A percentile compares a stretch with the other conserved stretches of the same genome.
phyloP scores from a whole-genome alignment of 2,797 vertebrate species.

The Acanthurus tractus region DNA sequence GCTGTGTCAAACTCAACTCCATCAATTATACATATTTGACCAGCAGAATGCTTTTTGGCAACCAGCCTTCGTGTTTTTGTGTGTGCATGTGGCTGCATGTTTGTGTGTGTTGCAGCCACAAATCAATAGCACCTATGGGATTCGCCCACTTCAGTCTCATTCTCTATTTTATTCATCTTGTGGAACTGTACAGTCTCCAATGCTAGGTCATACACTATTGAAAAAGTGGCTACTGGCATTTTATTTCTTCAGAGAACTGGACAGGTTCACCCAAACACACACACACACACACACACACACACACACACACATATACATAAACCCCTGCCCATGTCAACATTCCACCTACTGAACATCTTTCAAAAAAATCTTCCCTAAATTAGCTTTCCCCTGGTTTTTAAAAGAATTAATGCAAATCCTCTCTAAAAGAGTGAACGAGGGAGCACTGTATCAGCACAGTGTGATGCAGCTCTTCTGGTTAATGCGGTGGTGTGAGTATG shows the following conservation, averaged over 20 bases:
- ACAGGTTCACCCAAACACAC: background rate
- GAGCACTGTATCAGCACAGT: slow-evolving; percentile 1
- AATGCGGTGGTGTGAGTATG: slow-evolving; percentile 33
- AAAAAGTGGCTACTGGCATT: slow-evolving; percentile 17
- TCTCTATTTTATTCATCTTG: slow-evolving; percentile 50
- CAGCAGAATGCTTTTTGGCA: slow-evolving; percentile 63
- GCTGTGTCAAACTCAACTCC: slow-evolving; percentile 73
- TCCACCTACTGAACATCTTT: slow-evolving; percentile 24
- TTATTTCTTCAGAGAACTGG: slow-evolving; percentile 17
- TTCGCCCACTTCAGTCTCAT: slow-evolving; percentile 37
- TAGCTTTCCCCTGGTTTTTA: slow-evolving; percentile 44
- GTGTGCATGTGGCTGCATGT: slow-evolving; percentile 38
- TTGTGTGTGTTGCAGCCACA: slow-evolving; percentile 44
- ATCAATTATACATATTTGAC: slow-evolving; percentile 83
- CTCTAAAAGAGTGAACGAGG: slow-evolving; percentile 31
- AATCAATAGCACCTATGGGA: slow-evolving; percentile 72
- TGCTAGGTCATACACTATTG: background rate
- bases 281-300: no score
- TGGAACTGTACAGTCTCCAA: slow-evolving; percentile 8
- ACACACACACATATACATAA: no score
- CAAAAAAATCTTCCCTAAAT: slow-evolving; percentile 39
- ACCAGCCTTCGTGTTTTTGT: slow-evolving; percentile 44
- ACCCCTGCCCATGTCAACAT: background rate
- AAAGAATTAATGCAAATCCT: slow-evolving; percentile 58
- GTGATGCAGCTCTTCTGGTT: slow-evolving; percentile 4